Conservation (phyloP, 2,113 vertebrate genomes). For the Brienomyrus brachyistius region DNA sequence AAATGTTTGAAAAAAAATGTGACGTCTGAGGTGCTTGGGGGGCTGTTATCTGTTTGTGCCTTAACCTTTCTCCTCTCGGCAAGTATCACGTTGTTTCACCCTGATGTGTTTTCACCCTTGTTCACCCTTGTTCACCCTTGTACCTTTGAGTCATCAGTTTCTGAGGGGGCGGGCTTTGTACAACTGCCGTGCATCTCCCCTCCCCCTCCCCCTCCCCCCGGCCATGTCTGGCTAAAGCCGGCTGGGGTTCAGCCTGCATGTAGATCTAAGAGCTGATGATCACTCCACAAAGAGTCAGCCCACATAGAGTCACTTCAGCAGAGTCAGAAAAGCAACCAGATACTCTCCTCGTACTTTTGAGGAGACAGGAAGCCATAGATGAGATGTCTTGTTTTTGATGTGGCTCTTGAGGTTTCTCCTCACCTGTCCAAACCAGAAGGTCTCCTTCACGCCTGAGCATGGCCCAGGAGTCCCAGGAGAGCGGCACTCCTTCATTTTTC, state of each 20-base stretch:
- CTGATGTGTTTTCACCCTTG: conserved; percentile 42
- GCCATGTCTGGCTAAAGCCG: neutral
- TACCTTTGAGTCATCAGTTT: conserved; percentile 34
- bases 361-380: neutral
- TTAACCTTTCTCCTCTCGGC: conserved; percentile 39
- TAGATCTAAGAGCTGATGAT: neutral
- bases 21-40: conserved; percentile 17
- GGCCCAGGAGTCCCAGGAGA: neutral
- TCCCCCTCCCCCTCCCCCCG: neutral
- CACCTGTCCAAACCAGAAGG: neutral
- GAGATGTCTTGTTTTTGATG: neutral
- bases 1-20: neutral
- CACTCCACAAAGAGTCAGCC: neutral
- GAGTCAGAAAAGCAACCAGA: neutral
- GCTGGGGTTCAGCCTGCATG: neutral
- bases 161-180: conserved; percentile 31
- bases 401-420: neutral
- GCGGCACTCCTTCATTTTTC: neutral
- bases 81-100: conserved; percentile 48
- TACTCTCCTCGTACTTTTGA: neutral
- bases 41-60: conserved; percentile 20
- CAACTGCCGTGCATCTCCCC: conserved; percentile 2
- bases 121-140: conserved; percentile 46
- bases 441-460: neutral
- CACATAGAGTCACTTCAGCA: neutral